Conservation (phyloP, 1,140 invertebrate species). For the Zaprionus inermis region DNA sequence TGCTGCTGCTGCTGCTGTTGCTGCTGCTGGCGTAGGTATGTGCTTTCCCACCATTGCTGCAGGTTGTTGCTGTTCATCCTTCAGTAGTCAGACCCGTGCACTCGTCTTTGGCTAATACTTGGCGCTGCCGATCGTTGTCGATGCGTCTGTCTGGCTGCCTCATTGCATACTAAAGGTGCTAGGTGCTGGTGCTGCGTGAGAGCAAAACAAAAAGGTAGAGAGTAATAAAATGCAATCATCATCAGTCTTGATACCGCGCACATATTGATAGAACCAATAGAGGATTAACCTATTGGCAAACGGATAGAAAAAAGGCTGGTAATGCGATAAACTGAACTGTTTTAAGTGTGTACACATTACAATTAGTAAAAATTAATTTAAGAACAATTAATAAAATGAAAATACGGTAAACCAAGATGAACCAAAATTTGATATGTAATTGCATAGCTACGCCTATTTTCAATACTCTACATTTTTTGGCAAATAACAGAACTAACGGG, state of each 20-base stretch:
- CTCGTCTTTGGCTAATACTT: constrained; percentile 23
- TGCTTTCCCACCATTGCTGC: constrained; percentile 82
- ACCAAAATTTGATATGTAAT: background rate
- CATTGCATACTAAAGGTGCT: constrained; percentile 75
- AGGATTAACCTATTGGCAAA: background rate
- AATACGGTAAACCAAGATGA: too few relatives aligned
- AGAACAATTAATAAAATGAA: background rate
- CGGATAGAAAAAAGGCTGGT: background rate
- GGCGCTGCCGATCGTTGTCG: constrained; percentile 55
- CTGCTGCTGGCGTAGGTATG: constrained; percentile 64
- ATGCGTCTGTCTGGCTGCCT: constrained; percentile 69
- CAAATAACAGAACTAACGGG: background rate
- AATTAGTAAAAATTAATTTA: background rate
- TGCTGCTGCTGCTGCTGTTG: constrained; percentile 4
- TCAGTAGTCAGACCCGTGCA: constrained; percentile 37
- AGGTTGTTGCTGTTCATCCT: constrained; percentile 76
- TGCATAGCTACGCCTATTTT: background rate
- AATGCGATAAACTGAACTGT: background rate
- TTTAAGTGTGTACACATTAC: background rate
- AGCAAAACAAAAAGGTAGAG: constrained; percentile 44
- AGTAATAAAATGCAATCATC: constrained; percentile 75
- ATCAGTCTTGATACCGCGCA: constrained; percentile 57
- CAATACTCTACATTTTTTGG: background rate
- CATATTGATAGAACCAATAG: background rate
- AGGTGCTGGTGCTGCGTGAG: constrained; percentile 36